Conservation (phyloP, 2,888 invertebrate species). For the Listrodromus nycthemerus region DNA sequence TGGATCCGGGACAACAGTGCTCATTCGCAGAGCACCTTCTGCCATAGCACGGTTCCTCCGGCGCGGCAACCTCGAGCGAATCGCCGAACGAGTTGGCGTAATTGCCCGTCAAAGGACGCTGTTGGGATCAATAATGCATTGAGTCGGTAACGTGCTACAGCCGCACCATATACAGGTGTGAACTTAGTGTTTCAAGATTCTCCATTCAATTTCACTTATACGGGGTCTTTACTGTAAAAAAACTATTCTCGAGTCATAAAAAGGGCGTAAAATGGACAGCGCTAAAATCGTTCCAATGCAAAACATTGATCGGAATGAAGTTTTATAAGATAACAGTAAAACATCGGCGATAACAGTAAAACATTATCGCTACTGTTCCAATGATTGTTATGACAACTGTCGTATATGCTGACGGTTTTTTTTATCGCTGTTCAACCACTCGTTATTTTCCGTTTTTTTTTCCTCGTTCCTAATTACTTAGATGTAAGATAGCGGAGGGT, state of each 20-base stretch:
- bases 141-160: neutral
- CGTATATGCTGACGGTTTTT: neutral
- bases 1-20: slow-evolving; percentile 93
- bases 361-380: neutral
- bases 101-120: slow-evolving; percentile 77
- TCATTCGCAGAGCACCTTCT: slow-evolving; percentile 91
- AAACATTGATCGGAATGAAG: neutral
- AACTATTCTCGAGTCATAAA: neutral
- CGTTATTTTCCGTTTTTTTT: neutral
- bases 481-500: neutral
- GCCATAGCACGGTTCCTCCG: slow-evolving; percentile 91
- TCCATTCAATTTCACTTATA: neutral
- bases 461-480: neutral
- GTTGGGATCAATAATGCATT: slow-evolving; percentile 48
- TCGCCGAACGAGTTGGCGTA: slow-evolving; percentile 82
- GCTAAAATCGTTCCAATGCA: neutral
- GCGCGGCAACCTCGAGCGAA: slow-evolving; percentile 85
- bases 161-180: neutral
- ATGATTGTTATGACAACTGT: neutral
- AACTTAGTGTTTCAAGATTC: neutral
- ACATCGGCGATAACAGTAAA: slow-evolving; percentile 31
- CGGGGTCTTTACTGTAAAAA: neutral
- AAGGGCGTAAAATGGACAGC: neutral
- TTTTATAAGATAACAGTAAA: slow-evolving; percentile 33
- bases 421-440: neutral